phyloP scores from a whole-genome alignment of 1,140 invertebrate species.

The Pseudomyrmex flavicornis region DNA sequence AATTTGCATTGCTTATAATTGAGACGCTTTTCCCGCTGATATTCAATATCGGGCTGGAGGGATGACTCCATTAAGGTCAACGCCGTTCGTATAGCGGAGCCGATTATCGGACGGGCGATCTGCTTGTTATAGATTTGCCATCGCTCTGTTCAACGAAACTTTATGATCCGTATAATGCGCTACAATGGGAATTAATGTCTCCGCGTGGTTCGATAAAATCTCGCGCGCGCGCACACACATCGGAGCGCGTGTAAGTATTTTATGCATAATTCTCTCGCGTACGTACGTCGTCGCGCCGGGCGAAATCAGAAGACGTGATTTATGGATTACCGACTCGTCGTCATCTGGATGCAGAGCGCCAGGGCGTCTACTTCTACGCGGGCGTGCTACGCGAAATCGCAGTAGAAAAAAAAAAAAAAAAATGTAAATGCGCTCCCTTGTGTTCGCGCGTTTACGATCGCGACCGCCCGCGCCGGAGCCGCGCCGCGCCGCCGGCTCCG shows the following conservation, averaged over 20 bases:
- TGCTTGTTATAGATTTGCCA: constrained; percentile 65
- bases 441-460: constrained; percentile 51
- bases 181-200: constrained; percentile 73
- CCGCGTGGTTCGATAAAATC: constrained; percentile 67
- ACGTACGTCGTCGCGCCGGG: constrained; percentile 58
- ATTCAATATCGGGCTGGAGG: constrained; percentile 29
- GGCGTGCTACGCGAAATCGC: constrained; percentile 8
- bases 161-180: constrained; percentile 72
- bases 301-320: constrained; percentile 69
- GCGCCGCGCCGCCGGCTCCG: background rate
- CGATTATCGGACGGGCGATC: constrained; percentile 67
- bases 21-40: constrained; percentile 25
- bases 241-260: constrained; percentile 52
- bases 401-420: constrained; percentile 54
- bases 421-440: constrained; percentile 28
- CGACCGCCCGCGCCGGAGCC: background rate
- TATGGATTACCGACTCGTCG: constrained; percentile 46
- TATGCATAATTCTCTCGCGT: constrained; percentile 62
- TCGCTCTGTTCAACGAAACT: constrained; percentile 41
- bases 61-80: constrained; percentile 54
- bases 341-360: constrained; percentile 32
- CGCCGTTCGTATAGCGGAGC: constrained; percentile 6
- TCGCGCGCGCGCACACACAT: constrained; percentile 2
- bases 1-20: constrained; percentile 12
- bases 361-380: constrained; percentile 1